Base-by-base conservation (phyloP, 2,797 vertebrate species). In the Acanthornis magna region DNA sequence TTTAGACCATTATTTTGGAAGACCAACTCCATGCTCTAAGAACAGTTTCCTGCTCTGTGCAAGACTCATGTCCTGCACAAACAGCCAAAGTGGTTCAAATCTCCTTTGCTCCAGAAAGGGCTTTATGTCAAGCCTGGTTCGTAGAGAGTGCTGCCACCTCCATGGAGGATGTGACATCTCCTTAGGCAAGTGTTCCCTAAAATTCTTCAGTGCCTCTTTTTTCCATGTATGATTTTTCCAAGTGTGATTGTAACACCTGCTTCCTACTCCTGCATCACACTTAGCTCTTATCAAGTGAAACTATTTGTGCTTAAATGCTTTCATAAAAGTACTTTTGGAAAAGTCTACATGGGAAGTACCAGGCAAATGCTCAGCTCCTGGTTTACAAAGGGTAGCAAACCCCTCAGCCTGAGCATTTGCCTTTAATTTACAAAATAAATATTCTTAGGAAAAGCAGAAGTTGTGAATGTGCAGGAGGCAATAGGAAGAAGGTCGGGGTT, bases 331-430 rank as follows among this genome's bases (percentile, higher is more conserved):
- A n/a, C 9, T 7, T 80, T 51, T 61, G 47, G 65, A 67, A 77
- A 85, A 88, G 8, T 4, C 47, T 74, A 0, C 0, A 0, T 74
- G 72, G 62, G 65, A 61, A 91, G 18, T 29, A 36, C 7, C 38
- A 77, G 13, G 10, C 60, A 73, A 82, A 60, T 17, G 5, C 19
- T 79, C 45, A 54, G 27, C 36, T 81, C 23, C 30, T n/a, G 13
- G 27, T 68, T 70, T 79, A 71, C 27, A 53, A 76, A 53, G 5
- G 10, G 38, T 30, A 81, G 10, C 30, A 85, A 87, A 55, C 2
- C 14, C 8, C 17, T 79, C 50, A 67, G 19, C 14, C 27, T 42
- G 45, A 30, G 11, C 20, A 45, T 26, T 77, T 62, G 18, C 10
- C 32, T 61, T 73, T 40, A 20, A 50, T 76, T 87, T 57, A 60